A percentile compares a stretch with the other conserved stretches of the same genome.
phyloP scores from a whole-genome alignment of 1,140 invertebrate species.

The Spodoptera litura region DNA sequence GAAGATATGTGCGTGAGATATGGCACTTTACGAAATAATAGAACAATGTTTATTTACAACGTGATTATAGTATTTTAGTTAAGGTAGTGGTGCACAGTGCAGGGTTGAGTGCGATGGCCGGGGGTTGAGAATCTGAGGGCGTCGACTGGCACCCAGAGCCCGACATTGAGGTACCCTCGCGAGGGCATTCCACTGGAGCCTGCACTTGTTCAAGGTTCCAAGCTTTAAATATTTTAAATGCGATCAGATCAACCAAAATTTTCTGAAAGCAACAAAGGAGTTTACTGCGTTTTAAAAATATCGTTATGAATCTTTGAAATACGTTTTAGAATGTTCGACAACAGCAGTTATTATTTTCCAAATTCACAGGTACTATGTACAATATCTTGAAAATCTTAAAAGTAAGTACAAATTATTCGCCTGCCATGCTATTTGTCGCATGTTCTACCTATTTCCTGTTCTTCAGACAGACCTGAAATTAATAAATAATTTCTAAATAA shows the following conservation, averaged over 20 bases:
- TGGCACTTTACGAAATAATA: slow-evolving; percentile 13
- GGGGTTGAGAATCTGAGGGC: slow-evolving; percentile 62
- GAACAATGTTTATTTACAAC: slow-evolving; percentile 71
- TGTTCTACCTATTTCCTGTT: too few species aligned
- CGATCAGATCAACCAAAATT: slow-evolving; percentile 27
- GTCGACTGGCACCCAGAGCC: slow-evolving; percentile 80
- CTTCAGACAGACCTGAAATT: too few species aligned
- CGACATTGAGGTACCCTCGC: slow-evolving; percentile 83
- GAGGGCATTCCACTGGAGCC: slow-evolving; percentile 82
- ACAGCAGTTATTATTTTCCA: too few species aligned
- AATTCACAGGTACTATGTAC: too few species aligned
- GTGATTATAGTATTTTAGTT: slow-evolving; percentile 57
- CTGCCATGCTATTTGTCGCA: too few species aligned
- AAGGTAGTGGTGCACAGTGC: slow-evolving; percentile 60
- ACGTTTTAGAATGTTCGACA: too few species aligned
- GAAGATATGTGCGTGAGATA: slow-evolving; percentile 26
- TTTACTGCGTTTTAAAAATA: slow-evolving; percentile 13
- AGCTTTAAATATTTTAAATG: slow-evolving; percentile 54
- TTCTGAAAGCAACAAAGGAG: not conserved
- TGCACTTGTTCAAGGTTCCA: slow-evolving; percentile 78
- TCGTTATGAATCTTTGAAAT: not conserved
- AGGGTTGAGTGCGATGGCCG: slow-evolving; percentile 56
- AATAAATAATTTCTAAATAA: too few species aligned
- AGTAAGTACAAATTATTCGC: too few species aligned
- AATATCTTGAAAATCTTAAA: too few species aligned